phyloP scores from a whole-genome alignment of 2,113 vertebrate genomes.

The Desmodus rotundus region DNA sequence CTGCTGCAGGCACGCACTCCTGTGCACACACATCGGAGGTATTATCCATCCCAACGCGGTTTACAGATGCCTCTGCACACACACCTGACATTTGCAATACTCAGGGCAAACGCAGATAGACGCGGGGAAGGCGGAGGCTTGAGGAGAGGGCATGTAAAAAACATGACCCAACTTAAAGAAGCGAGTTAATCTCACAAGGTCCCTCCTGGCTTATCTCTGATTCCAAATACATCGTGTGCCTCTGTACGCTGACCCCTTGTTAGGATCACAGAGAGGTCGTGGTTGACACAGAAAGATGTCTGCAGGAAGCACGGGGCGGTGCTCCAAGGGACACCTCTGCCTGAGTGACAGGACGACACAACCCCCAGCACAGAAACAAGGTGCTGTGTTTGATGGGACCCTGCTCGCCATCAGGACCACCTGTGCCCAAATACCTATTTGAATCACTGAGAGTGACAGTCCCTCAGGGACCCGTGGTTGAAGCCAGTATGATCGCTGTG shows the following conservation, averaged over 20 bases:
- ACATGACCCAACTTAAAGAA: not conserved
- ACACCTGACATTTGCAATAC: not conserved
- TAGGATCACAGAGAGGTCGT: not conserved
- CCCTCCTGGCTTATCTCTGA: not conserved
- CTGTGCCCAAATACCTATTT: not conserved
- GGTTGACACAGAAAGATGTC: not conserved
- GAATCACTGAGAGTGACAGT: constrained; percentile 12
- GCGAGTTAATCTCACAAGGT: not conserved
- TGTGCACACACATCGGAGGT: not conserved
- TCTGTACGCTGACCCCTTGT: not conserved
- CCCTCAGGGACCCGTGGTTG: not conserved
- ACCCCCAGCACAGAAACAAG: too few relatives aligned
- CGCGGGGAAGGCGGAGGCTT: not conserved
- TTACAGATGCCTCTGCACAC: not conserved
- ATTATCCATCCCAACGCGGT: not conserved
- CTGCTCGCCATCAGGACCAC: not conserved
- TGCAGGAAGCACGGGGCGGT: rapidly evolving
- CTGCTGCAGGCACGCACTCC: not conserved
- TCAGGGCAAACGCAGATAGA: not conserved
- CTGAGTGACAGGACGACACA: not conserved
- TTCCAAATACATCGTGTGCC: not conserved
- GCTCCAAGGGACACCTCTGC: not conserved
- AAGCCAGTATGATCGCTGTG: not conserved
- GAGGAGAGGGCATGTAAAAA: not conserved
- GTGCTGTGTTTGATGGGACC: not conserved